These are phyloP conservation scores for Cephus spinipes DNA, from an alignment of 2,888 invertebrate genomes.

Conservation along the genomic window DNA sequence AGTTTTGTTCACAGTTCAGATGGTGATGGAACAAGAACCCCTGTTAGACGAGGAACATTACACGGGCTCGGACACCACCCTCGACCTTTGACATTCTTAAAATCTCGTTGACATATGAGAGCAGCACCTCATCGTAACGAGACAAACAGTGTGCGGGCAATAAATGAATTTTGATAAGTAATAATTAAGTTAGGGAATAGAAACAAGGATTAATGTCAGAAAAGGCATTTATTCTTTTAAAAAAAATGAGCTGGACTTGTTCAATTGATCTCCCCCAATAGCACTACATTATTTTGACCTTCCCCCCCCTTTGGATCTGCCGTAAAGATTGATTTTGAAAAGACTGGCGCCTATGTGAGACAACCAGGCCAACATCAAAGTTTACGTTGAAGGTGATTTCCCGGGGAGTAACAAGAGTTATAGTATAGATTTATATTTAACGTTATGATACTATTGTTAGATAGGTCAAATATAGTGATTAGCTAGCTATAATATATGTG, in stretches of 20 bases:
- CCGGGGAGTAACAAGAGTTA: neutral
- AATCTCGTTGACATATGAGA: neutral
- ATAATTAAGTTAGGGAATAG: neutral
- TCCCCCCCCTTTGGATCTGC: neutral
- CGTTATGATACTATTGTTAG: neutral
- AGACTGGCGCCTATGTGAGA: neutral
- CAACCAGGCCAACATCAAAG: neutral
- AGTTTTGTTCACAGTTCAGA: conserved; percentile 63
- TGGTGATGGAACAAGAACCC: conserved; percentile 60
- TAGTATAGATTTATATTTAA: neutral
- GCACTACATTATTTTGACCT: neutral
- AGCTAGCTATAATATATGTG: neutral
- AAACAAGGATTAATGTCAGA: neutral
- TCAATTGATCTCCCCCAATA: neutral
- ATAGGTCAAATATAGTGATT: neutral
- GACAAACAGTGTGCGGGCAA: neutral
- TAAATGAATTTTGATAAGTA: neutral
- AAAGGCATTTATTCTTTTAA: neutral
- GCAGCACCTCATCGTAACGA: neutral
- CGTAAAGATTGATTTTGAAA: neutral
- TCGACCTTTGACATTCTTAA: conserved; percentile 53
- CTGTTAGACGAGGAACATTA: conserved; percentile 57
- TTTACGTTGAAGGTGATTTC: neutral
- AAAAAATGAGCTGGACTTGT: neutral
- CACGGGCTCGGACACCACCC: conserved; percentile 54